These are phyloP conservation scores for Meta bourneti DNA, from an alignment of 2,888 invertebrate species.

Conservation along the genomic window DNA sequence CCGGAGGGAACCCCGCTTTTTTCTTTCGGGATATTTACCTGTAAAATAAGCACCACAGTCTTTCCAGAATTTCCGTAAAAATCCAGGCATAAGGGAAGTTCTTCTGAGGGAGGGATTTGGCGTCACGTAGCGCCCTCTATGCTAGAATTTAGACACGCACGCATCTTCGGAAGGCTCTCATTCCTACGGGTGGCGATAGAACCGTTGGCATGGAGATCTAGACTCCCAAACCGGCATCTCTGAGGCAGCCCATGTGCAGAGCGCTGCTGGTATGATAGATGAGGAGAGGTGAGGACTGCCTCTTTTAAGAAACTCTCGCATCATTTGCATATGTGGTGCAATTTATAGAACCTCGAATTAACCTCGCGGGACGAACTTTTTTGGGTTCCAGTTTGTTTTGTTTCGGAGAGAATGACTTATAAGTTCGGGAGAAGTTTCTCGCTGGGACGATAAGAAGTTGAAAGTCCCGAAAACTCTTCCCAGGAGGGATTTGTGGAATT, in stretches of 20 bases:
- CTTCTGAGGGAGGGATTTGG: not conserved
- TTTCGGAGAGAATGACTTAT: not conserved
- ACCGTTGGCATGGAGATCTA: slow-evolving; percentile 39
- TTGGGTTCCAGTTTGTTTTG: not conserved
- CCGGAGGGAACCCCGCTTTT: not conserved
- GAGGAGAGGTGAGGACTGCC: not conserved
- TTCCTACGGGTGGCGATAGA: slow-evolving; percentile 16
- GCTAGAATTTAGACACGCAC: slow-evolving; percentile 15
- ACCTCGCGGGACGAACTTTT: not conserved
- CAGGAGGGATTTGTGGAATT: too few species aligned
- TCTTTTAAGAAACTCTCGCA: not conserved
- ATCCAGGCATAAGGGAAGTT: not conserved
- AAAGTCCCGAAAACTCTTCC: not conserved
- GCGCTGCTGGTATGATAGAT: not conserved
- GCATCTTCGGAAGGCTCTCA: slow-evolving; percentile 24
- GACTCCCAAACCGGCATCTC: slow-evolving; percentile 3
- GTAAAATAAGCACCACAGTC: slow-evolving; percentile 13
- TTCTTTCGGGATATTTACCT: slow-evolving; percentile 13
- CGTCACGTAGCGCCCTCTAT: slow-evolving; percentile 44
- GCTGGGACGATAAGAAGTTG: not conserved
- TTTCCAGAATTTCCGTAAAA: slow-evolving; percentile 34
- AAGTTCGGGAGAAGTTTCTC: not conserved
- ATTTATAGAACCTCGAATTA: not conserved
- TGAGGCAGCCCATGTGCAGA: slow-evolving; percentile 26
- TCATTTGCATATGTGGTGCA: not conserved